Base-by-base conservation (phyloP, 2,797 vertebrate species). In the Xerus rutilus region DNA sequence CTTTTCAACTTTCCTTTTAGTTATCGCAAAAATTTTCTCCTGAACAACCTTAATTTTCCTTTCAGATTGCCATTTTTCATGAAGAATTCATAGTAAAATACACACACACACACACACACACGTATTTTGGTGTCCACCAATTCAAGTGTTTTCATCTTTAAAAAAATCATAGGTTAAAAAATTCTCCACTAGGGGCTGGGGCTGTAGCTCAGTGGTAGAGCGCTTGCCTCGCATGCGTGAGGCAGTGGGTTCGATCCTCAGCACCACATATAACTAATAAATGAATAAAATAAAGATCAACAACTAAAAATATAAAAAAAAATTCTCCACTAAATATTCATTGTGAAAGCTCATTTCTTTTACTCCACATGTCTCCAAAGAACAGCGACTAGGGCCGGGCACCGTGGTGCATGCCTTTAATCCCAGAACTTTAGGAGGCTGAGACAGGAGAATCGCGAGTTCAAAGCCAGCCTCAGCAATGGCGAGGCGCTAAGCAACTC, bases 1-100 rank as follows among this genome's bases (percentile, higher is more conserved):
- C 18, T 30, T 67, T 78, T 62, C 57, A 67, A 43, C 78, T 52
- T 94, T 92, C 35, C 35, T 15, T 84, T 86, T 39, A 39, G 39
- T 82, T 83, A 11, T 30, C 64, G 21, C 86, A 84, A 94, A 84
- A 85, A 57, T 59, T 76, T 76, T 45, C 79, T 67, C 32, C 73
- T 64, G 20, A 74, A 78, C 57, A 81, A 64, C 35, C 35, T 79
- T 54, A 43, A 5, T 59, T 74, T 95, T 96, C 28, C n/a, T 91
- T 89, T 79, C 49, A 32, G 69, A 47, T 74, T 10, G n/a, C 57
- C 35, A 21, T 91, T 94, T 93, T 86, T 65, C 89, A 69, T 59
- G 15, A 93, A 92, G 64, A 94, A 78, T 1, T 86, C n/a, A 20
- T 15, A 81, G 13, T 67, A 57, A 85, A 67, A 13, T 64, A 65